Percentiles rank a stretch among this genome's conserved stretches.
phyloP scores from a whole-genome alignment of 2,113 vertebrate species.

The Dunckerocampus dactyliophorus region DNA sequence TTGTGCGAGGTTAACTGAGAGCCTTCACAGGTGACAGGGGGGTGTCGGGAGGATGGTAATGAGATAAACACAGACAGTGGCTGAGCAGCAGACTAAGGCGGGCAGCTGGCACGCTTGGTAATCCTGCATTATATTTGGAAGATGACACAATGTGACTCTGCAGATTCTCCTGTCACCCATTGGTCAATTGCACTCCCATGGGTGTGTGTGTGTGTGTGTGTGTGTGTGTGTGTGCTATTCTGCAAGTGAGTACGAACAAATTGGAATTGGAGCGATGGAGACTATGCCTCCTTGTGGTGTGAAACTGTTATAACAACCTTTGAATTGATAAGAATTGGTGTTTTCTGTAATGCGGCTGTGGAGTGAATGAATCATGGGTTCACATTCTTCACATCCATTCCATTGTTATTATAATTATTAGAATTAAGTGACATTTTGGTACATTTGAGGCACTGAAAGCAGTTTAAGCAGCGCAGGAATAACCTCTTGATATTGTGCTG shows the following conservation, averaged over 20 bases:
- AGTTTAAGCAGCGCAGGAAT: no score
- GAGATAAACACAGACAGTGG: conserved; percentile 13
- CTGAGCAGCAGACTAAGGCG: conserved; percentile 16
- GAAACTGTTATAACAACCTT: neutral
- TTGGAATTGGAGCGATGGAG: neutral
- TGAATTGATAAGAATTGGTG: neutral
- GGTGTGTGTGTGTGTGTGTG: conserved; percentile 9
- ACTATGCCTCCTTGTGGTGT: conserved; percentile 36
- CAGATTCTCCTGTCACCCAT: conserved; percentile 19
- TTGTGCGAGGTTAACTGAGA: neutral
- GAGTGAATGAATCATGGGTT: no score
- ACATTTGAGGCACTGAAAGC: no score
- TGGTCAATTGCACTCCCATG: conserved; percentile 34
- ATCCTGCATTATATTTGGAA: conserved; percentile 46
- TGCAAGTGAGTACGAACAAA: neutral
- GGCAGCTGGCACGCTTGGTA: conserved; percentile 14
- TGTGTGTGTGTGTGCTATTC: neutral
- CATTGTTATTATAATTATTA: no score
- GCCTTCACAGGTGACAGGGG: neutral
- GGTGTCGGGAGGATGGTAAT: conserved; percentile 3
- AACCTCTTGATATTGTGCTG: no score
- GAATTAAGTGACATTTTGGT: no score
- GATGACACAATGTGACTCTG: conserved; percentile 45
- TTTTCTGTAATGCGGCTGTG: neutral
- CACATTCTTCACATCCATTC: no score